Base-by-base conservation (phyloP, 2,888 invertebrate genomes). In the Congeria kusceri region DNA sequence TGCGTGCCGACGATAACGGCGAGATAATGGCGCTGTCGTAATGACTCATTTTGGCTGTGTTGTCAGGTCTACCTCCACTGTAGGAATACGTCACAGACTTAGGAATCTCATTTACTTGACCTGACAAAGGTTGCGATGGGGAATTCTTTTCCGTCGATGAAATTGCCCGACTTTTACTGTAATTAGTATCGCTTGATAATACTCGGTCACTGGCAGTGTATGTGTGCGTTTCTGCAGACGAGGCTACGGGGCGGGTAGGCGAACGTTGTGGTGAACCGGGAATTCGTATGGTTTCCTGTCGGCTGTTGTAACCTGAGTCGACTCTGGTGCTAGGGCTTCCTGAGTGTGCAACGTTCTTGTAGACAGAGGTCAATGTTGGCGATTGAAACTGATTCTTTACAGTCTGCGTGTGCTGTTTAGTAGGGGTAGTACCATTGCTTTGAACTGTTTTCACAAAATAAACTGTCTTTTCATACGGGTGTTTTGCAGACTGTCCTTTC, bases 231-330 rank as follows among this genome's bases (percentile, higher is more conserved):
- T 53, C 20, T 53, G 25, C 7, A 9, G 15, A 9, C 4, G 49
- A 20, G 49, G 9, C 25, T 53, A 2, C 5, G 20, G 53, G 53
- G 1, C 15, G 39, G 9, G 39, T 39, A 1, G 9, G 39, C 9
- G 20, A 53, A 1, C 11, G 20, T 23, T n/a, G 23, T 0, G 75
- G 75, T 25, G 79, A 69, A 47, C 62, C 70, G 13, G 70, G 62
- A 18, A 75, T 78, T 47, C 80, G 72, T 23, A 80, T 77, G n/a
- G 75, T 76, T 65, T 81, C 83, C 44, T 65, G 77, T 25, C 77
- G 61, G 66, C 85, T 85, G 13, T 66, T 73, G 75, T 85, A 85
- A n/a, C 83, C 85, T 9, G 85, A 85, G 61, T 85, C 85, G 49
- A 80, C 46, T 53, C 78, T 64, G 9, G 63, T 69, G 7, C 61